Evolutionary conservation across 2,888 invertebrate species (phyloP), one percentile per base, ranked within the genome.

Genomic region (Campoletis raptor): DNA sequence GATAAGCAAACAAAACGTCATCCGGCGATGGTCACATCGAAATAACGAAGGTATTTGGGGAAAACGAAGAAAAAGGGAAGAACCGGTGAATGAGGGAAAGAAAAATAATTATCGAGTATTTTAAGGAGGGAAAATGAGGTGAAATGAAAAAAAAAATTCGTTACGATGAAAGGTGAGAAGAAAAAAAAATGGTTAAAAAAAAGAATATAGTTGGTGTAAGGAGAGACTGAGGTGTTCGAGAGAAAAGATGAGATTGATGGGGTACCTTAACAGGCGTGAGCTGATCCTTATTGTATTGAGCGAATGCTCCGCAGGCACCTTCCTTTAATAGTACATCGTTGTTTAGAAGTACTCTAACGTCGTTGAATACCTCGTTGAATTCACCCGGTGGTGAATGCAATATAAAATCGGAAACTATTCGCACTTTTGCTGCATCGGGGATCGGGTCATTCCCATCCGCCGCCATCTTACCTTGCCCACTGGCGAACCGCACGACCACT

Each of bases 341-440:
- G 95, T 99, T 98, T 90, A 99, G 95, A 90, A 98, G 95, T 90
- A 97, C 97, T 93, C 98, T 96, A 89, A 98, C 98, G 96, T 98
- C 98, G 95, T 99, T 99, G 94, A 99, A 99, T 89, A 99, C 99
- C 96, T 99, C 99, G 95, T 99, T 99, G 94, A 99, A 99, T 96
- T 99, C 99, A 91, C 99, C 99, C 82, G 99, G 99, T 85, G 99
- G 99, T 87, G 99, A 99, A 96, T 99, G 99, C 88, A 99, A 95
- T 94, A 99, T 98, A 95, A 99, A 99, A 96, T 99, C 98, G 90
- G 99, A 98, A 90, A 98, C 99, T 95, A 99, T 99, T 95, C 98
- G 97, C 94, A 99, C 98, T 96, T 98, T 98, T 96, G 98, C 98
- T 95, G 97, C 97, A 95, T 98, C 98, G 95, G 97, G 96, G 95